Evolutionary conservation across 64 coral and sea anemone genomes (phyloP), one percentile per base, ranked within the genome.

Genomic region (Montipora capricornis): DNA sequence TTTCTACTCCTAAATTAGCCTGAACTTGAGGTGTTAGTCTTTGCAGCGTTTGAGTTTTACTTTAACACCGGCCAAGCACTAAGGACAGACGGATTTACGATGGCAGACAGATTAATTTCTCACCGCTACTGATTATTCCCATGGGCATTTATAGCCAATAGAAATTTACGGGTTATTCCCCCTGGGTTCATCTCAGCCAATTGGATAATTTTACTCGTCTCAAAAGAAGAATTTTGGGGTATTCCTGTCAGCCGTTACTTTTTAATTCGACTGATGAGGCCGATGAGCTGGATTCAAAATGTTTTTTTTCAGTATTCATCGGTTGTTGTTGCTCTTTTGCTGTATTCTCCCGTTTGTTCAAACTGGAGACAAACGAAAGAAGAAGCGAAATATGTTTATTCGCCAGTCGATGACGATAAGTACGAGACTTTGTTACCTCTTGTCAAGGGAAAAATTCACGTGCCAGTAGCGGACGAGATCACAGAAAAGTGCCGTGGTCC

Each of bases 321-420:
- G 1, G 66, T 75, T 91, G 8, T 91, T 68, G 79, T 81, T 91
- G 66, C 78, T 91, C 22, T 90, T 80, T 91, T 91, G 89, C 78
- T 91, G 78, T 82, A 50, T 91, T 81, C 64, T 82, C 59, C 89
- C 49, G 59, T 73, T 82, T 81, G 77, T 82, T 81, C 59, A 82
- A 91, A 49, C 78, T 55, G 78, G 15, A 69, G 47, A 80, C 19
- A 91, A 91, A 91, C 26, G 82, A 82, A 91, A 79, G 76, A 80
- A 90, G 37, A 91, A 82, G 79, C 78, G 89, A 91, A 61, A 91
- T 91, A 29, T 82, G 20, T 90, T 79, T 79, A 67, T 90, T 59
- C 74, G 80, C 52, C 75, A 64, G 88, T 90, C 10, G 67, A 73
- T 75, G 89, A 91, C 60, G 66, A 91, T 47, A 73, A 81, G 78